A percentile compares a stretch with the other conserved stretches of the same genome.
Conservation (phyloP, 2,888 invertebrate species). For the Hemistola chrysoprasaria region DNA sequence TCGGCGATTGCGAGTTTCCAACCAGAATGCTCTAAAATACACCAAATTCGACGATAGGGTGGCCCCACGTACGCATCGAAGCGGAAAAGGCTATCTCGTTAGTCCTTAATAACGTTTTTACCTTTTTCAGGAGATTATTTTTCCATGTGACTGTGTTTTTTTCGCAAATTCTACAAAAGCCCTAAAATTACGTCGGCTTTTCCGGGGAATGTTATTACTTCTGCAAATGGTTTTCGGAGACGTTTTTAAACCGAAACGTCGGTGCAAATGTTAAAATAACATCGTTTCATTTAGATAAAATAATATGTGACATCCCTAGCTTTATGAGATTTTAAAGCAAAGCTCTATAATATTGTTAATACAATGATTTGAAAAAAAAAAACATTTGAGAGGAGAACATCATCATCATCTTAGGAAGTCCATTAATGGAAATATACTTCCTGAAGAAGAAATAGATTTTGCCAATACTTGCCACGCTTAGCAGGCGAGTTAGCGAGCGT, state of each 20-base stretch:
- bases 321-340: too few relatives aligned
- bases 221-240: slow-evolving; percentile 4
- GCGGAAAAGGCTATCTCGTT: slow-evolving; percentile 39
- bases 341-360: too few relatives aligned
- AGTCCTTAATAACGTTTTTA: slow-evolving; percentile 39
- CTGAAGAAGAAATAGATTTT: too few relatives aligned
- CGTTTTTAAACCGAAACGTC: too few relatives aligned
- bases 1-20: slow-evolving; percentile 5
- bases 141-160: slow-evolving; percentile 28
- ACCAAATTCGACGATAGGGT: slow-evolving; percentile 26
- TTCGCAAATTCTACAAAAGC: slow-evolving; percentile 9
- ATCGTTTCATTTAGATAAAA: too few relatives aligned
- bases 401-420: too few relatives aligned
- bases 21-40: slow-evolving; percentile 12
- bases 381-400: too few relatives aligned
- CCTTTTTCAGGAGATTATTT: slow-evolving; percentile 34
- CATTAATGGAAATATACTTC: too few relatives aligned
- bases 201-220: slow-evolving; percentile 2
- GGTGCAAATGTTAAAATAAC: slow-evolving; percentile 1
- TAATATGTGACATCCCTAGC: too few relatives aligned
- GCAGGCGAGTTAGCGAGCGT: too few relatives aligned
- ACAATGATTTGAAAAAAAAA: too few relatives aligned
- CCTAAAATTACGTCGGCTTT: slow-evolving; percentile 10
- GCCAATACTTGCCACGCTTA: too few relatives aligned
- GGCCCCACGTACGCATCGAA: slow-evolving; percentile 34